These are phyloP conservation scores for Epistrophella euchroma DNA, from an alignment of 2,888 invertebrate genomes.

Conservation along the genomic window DNA sequence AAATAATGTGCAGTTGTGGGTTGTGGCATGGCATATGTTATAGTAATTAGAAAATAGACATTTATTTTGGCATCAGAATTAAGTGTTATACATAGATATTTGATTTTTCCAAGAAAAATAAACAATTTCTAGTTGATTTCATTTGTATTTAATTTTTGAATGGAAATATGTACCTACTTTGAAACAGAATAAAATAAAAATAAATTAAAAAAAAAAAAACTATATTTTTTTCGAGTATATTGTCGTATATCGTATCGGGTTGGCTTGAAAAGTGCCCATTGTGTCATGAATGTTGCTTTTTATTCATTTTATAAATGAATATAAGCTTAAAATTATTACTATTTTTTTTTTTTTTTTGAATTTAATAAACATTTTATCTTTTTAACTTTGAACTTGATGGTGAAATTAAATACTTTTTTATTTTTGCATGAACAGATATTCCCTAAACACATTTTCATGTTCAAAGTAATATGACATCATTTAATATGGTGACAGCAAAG, in stretches of 20 bases:
- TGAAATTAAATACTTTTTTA: background rate
- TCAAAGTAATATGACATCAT: constrained; percentile 28
- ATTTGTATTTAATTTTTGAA: background rate
- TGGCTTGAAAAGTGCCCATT: too few relatives aligned
- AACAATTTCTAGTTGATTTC: background rate
- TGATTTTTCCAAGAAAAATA: constrained; percentile 11
- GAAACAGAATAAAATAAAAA: background rate
- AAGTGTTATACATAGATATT: background rate
- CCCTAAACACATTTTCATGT: background rate
- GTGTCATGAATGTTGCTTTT: too few relatives aligned
- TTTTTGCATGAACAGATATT: background rate
- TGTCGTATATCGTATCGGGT: too few relatives aligned
- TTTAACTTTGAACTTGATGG: background rate
- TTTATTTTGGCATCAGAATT: constrained; percentile 11
- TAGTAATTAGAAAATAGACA: background rate
- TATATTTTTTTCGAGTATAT: too few relatives aligned
- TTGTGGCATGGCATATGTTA: background rate
- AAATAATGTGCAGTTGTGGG: constrained; percentile 5
- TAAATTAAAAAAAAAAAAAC: too few relatives aligned
- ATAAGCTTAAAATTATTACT: too few relatives aligned
- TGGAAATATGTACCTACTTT: background rate
- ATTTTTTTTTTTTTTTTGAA: background rate
- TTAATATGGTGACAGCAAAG: background rate
- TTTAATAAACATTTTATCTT: background rate
- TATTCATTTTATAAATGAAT: too few relatives aligned